These are phyloP conservation scores for Pagrus major DNA, from an alignment of 2,113 vertebrate genomes.

Conservation along the genomic window DNA sequence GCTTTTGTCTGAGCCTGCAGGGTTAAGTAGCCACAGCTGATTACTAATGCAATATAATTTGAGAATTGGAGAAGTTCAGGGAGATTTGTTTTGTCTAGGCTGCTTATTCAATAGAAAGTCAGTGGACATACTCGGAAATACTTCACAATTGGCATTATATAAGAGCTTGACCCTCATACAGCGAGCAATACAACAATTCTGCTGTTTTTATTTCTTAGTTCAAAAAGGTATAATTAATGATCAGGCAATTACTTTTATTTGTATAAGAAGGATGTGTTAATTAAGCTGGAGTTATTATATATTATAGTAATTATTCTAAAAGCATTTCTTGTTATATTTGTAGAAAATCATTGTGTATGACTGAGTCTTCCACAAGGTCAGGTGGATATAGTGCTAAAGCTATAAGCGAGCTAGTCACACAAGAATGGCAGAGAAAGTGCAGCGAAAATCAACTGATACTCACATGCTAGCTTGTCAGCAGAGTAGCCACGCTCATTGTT, in stretches of 20 bases:
- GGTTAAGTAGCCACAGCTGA: neutral
- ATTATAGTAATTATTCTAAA: too few species aligned
- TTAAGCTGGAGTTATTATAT: too few species aligned
- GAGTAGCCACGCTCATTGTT: too few species aligned
- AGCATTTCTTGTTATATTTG: too few species aligned
- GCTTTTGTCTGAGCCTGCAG: slow-evolving; percentile 27
- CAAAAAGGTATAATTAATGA: neutral
- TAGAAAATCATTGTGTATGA: too few species aligned
- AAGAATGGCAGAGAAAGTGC: too few species aligned
- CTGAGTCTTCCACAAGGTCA: too few species aligned
- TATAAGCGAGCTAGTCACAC: too few species aligned
- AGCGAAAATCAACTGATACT: too few species aligned
- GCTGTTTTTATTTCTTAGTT: neutral
- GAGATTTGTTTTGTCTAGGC: slow-evolving; percentile 6
- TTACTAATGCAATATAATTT: neutral
- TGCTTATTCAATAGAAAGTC: slow-evolving; percentile 1
- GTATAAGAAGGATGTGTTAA: neutral
- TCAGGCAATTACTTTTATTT: neutral
- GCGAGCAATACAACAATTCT: neutral
- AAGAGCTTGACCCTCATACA: neutral
- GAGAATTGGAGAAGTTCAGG: neutral
- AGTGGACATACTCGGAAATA: slow-evolving; percentile 1
- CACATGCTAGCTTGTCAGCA: too few species aligned
- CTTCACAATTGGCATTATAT: neutral
- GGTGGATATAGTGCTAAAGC: too few species aligned